phyloP scores from a whole-genome alignment of 2,797 vertebrate species.

The Sarcoramphus papa region DNA sequence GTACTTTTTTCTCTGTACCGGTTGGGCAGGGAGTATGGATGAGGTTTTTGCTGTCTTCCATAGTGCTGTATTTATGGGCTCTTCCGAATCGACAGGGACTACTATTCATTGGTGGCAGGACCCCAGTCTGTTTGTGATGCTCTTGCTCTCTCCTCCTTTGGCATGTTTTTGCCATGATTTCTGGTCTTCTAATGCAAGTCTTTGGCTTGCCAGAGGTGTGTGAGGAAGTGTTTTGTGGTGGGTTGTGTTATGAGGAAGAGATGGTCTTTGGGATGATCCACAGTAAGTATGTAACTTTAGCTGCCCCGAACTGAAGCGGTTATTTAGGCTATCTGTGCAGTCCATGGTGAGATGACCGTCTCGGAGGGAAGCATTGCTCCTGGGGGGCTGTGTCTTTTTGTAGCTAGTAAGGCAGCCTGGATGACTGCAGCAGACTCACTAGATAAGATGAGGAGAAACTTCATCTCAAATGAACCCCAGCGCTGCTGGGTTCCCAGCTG shows the following conservation, averaged over 20 bases:
- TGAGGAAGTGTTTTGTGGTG: not conserved
- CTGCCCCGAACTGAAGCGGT: not conserved
- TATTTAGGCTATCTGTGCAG: not conserved
- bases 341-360: not conserved
- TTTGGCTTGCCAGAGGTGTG: not conserved
- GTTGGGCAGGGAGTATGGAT: not conserved
- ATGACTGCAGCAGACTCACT: not conserved
- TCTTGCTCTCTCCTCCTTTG: not conserved
- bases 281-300: not conserved
- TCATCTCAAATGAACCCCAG: not conserved
- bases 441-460: not conserved
- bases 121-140: not conserved
- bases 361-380: not conserved
- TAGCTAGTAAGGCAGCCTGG: not conserved
- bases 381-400: not conserved
- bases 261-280: not conserved
- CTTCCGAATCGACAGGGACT: accelerated
- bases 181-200: not conserved
- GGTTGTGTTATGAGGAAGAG: not conserved
- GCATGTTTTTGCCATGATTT: not conserved
- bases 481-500: not conserved
- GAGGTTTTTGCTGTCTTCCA: not conserved
- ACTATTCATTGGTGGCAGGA: too few relatives aligned
- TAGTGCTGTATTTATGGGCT: not conserved
- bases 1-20: accelerated